Base-by-base conservation (phyloP, 2,113 vertebrate genomes). In the Mesoclemmys tuberculata region DNA sequence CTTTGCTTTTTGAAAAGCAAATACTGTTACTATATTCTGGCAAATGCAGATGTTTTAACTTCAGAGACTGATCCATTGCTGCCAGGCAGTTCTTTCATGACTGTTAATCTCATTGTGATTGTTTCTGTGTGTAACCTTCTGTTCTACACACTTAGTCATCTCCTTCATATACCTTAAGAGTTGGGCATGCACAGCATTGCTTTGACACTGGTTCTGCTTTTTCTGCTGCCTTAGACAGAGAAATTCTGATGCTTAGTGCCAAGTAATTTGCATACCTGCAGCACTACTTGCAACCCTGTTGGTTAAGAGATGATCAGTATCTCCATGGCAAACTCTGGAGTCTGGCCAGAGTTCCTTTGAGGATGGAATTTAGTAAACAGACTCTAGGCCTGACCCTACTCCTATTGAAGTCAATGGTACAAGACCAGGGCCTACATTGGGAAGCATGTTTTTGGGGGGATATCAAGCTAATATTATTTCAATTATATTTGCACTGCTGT, bases 341-440 rank as follows among this genome's bases (percentile, higher is more conserved):
- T 90, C 58, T 41, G 41, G 68, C 56, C 26, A 24, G 46, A 77
- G 82, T 41, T 31, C 44, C 41, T 58, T 68, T 88, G 55, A 2
- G 74, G 29, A 10, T 84, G 88, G 90, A 44, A 5, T 29, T 10
- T 82, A 79, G 75, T 35, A 24, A 68, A 89, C 2, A 4, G 51
- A 14, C 54, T 64, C 31, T 18, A 6, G 85, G 51, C 8, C 52
- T 51, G 38, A 1, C 21, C 44, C 78, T 78, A 44, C 81, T 88
- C 52, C 56, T 0, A 0, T 2, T 6, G 21, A 8, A 13, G 4
- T 77, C 81, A 48, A 6, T n/a, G 16, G 8, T 11, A 29, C 38
- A 3, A 78, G 41, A 49, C 27, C 0, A 0, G 2, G 12, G 22
- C 21, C 29, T 18, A 31, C 11, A n/a, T 18, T 31, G 46, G 0